Base-by-base conservation (phyloP, 2,113 vertebrate genomes). In the Lagopus leucura region DNA sequence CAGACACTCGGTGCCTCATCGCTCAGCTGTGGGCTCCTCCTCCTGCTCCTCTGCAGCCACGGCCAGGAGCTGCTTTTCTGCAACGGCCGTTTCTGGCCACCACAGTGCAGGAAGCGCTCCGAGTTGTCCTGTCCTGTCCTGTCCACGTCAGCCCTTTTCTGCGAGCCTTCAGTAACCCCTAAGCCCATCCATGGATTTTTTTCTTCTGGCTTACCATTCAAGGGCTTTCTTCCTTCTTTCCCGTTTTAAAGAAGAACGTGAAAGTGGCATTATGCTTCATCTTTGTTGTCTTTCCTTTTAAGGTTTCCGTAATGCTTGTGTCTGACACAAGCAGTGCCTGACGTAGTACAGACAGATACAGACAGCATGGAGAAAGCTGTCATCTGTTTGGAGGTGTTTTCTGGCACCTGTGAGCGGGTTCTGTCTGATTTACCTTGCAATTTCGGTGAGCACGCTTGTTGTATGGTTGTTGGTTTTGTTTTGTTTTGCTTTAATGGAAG, bases 171-270 rank as follows among this genome's bases (percentile, higher is more conserved):
- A 24, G 36, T 90, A 91, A 93, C 83, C 84, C 89, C 88, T 69
- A 52, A 66, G 77, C 27, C 86, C 75, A 76, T 66, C 66, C 38
- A 82, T 91, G 92, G 82, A 58, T 69, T 82, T 88, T 80, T 78
- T 25, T 38, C 27, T 63, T 78, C 50, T 34, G 76, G 75, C 93
- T 95, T 85, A 93, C 92, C 86, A 65, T 96, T 96, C 82, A 97
- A 95, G 82, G 94, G 94, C 95, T 96, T 90, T 90, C 85, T 93
- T 79, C 86, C 77, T 88, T 73, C 74, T 95, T 94, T 38, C 20
- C 87, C 58, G 48, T 78, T 77, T 86, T 74, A 73, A 94, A 92
- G 69, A 81, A 87, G 90, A 97, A 95, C 95, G 90, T 95, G 97
- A 94, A 90, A 74, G 66, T 89, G 92, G 77, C 75, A 34, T 95